phyloP scores from a whole-genome alignment of 1,140 invertebrate species.

The Trichonephila clavata region DNA sequence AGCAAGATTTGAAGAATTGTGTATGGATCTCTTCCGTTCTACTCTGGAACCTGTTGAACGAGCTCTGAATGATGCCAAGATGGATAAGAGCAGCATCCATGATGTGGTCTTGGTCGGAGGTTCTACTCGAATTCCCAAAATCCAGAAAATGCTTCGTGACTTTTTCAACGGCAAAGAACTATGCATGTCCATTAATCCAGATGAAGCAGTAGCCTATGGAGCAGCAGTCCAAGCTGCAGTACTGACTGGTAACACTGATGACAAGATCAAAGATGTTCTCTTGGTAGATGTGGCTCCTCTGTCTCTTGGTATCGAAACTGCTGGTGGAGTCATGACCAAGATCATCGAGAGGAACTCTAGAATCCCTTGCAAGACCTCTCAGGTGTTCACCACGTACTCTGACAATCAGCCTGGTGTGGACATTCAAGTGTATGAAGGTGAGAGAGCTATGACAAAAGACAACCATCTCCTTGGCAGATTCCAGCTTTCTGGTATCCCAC shows the following conservation, averaged over 20 bases:
- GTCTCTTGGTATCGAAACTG: too few species aligned
- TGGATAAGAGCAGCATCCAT: too few species aligned
- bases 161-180: conserved; percentile 84
- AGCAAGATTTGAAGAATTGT: conserved; percentile 91
- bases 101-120: too few species aligned
- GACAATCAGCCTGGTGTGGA: conserved; percentile 97
- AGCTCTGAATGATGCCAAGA: conserved; percentile 77
- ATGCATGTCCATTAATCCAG: conserved; percentile 80
- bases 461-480: conserved; percentile 84
- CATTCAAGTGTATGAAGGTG: conserved; percentile 87
- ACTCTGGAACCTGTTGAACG: conserved; percentile 31
- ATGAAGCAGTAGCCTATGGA: conserved; percentile 85
- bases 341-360: conserved; percentile 79
- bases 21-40: conserved; percentile 83
- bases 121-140: conserved; percentile 77
- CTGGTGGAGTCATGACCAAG: too few species aligned
- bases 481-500: conserved; percentile 85
- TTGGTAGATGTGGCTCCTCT: too few species aligned
- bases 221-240: conserved; percentile 84
- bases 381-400: conserved; percentile 96
- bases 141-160: conserved; percentile 80
- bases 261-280: conserved; percentile 80
- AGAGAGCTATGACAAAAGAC: conserved; percentile 84
- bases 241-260: conserved; percentile 79
- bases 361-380: conserved; percentile 86